Evolutionary conservation across 2,797 vertebrate species (phyloP).

Genomic region (Notolabrus celidotus): DNA sequence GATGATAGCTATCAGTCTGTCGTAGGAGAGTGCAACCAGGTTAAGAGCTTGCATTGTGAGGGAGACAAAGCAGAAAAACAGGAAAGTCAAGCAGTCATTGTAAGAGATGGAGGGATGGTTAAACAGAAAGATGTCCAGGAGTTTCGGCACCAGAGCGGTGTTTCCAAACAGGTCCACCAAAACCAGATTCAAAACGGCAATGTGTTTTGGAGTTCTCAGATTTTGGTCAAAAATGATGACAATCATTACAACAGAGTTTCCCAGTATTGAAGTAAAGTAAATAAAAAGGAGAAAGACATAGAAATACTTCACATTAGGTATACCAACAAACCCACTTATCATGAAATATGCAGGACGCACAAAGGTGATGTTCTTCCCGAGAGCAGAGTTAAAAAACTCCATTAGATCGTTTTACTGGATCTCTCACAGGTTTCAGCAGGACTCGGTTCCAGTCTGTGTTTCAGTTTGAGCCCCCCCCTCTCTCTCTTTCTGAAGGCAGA

Average conservation of each 20-base stretch:
- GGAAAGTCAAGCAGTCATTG: constrained; percentile 47
- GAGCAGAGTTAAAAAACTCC: constrained; percentile 2
- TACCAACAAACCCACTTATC: constrained; percentile 51
- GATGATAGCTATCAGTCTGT: constrained; percentile 75
- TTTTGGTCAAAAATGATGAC: constrained; percentile 49
- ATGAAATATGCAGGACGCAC: constrained; percentile 65
- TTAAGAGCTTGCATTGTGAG: constrained; percentile 69
- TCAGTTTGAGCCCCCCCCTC: too few relatives aligned
- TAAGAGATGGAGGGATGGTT: constrained; percentile 47
- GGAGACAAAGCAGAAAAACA: constrained; percentile 58
- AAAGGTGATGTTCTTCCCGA: constrained; percentile 60
- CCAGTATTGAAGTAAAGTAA: constrained; percentile 51
- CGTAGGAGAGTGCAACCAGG: constrained; percentile 66
- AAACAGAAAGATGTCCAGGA: constrained; percentile 63
- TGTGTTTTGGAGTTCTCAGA: constrained; percentile 57
- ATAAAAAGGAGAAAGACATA: constrained; percentile 50
- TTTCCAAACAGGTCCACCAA: constrained; percentile 52
- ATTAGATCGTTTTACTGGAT: neutral
- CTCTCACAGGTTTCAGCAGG: neutral
- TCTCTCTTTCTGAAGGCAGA: too few relatives aligned
- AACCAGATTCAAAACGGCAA: constrained; percentile 62
- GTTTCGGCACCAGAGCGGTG: constrained; percentile 58
- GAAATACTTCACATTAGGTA: constrained; percentile 51
- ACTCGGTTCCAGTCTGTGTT: neutral
- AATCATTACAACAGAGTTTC: constrained; percentile 49